Base-by-base conservation (phyloP, 2,113 vertebrate genomes). In the Gobio gobio region DNA sequence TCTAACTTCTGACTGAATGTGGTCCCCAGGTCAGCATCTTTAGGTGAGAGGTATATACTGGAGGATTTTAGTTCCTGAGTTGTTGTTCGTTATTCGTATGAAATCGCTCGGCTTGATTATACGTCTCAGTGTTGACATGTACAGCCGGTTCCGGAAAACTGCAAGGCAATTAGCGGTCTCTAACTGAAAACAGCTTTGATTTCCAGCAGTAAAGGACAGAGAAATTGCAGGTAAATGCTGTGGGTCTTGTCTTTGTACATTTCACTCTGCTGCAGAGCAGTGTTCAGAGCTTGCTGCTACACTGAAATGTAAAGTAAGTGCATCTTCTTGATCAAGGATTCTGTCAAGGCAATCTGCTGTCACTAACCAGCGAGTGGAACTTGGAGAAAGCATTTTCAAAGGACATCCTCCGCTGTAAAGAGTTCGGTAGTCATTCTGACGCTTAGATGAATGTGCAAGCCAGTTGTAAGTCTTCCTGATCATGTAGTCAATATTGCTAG, bases 181-280 rank as follows among this genome's bases (percentile, higher is more conserved):
- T 43, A 83, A 72, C 58, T 80, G 78, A 16, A 80, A 83, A 29
- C 40, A n/a, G 68, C 59, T n/a, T 63, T 79, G 6, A 79, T 63
- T 36, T 78, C 63, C 13, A 22, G 14, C 18, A 59, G 49, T 36
- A 83, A 24, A 20, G 68, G 47, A 8, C 1, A 1, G 4, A 59
- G 66, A 83, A 83, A 83, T 33, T 43, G 49, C 33, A 83, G 10
- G 26, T 81, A 81, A 5, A 49, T 22, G n/a, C 20, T 26, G 22
- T 66, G 64, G 4, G 78, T 81, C 29, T 79, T 61, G 18, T 79
- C 77, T 36, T 43, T 59, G 36, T 79, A 81, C 78, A 80, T 80
- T 24, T 64, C 78, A 10, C 36, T 80, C 9, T 1, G 78, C 22
- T 4, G 33, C 14, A 9, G n/a, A 73, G 8, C 36, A 45, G 40